Evolutionary conservation across 2,113 vertebrate genomes (phyloP).

Genomic region (Oryctolagus cuniculus): mOryCun1.1 NC_091435.1:4908501-4909000

Average conservation of each 20-base stretch:
- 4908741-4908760: not conserved
- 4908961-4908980: too few relatives aligned
- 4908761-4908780: not conserved
- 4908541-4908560: accelerated
- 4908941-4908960: too few relatives aligned
- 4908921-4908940: too few relatives aligned
- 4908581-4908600: accelerated
- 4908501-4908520: not conserved
- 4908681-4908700: not conserved
- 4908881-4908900: too few relatives aligned
- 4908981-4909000: too few relatives aligned
- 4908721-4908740: not conserved
- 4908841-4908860: too few relatives aligned
- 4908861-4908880: too few relatives aligned
- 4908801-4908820: too few relatives aligned
- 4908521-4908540: not conserved
- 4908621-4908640: not conserved
- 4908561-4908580: not conserved
- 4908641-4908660: not conserved
- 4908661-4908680: not conserved
- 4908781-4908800: too few relatives aligned
- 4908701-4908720: not conserved
- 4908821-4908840: too few relatives aligned
- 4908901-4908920: too few relatives aligned
- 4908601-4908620: not conserved